These are phyloP conservation scores for Colletes gigas DNA, from an alignment of 1,140 invertebrate genomes.

Conservation along the genomic window DNA sequence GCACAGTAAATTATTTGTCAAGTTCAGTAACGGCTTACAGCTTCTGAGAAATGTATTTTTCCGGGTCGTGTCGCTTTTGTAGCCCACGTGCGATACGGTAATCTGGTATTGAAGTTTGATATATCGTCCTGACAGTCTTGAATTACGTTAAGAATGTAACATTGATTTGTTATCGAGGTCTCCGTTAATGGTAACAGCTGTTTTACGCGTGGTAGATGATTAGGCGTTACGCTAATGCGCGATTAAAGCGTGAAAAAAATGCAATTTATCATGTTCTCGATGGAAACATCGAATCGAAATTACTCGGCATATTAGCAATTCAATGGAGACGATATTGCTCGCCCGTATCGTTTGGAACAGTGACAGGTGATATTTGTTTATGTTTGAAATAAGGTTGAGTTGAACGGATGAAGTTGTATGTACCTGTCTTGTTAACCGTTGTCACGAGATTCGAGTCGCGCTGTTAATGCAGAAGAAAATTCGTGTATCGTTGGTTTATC, in stretches of 20 bases:
- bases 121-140: background rate
- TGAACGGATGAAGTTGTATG: background rate
- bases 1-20: no score
- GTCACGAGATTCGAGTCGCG: no score
- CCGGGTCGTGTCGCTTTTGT: no score
- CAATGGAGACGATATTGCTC: slow-evolving; percentile 15
- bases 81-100: no score
- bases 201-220: slow-evolving; percentile 3
- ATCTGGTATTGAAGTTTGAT: no score
- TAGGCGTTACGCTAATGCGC: background rate
- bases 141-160: background rate
- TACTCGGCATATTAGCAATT: slow-evolving; percentile 25
- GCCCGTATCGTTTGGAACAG: background rate
- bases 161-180: background rate
- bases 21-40: no score
- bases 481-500: no score
- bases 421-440: background rate
- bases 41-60: no score
- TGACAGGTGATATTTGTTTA: slow-evolving; percentile 29
- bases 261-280: slow-evolving; percentile 24
- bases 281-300: slow-evolving; percentile 7
- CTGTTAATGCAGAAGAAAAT: no score
- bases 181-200: background rate
- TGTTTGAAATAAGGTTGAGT: background rate
- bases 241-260: slow-evolving; percentile 12